Evolutionary conservation across 1,140 invertebrate species (phyloP).

Genomic region (Eriocheir sinensis): DNA sequence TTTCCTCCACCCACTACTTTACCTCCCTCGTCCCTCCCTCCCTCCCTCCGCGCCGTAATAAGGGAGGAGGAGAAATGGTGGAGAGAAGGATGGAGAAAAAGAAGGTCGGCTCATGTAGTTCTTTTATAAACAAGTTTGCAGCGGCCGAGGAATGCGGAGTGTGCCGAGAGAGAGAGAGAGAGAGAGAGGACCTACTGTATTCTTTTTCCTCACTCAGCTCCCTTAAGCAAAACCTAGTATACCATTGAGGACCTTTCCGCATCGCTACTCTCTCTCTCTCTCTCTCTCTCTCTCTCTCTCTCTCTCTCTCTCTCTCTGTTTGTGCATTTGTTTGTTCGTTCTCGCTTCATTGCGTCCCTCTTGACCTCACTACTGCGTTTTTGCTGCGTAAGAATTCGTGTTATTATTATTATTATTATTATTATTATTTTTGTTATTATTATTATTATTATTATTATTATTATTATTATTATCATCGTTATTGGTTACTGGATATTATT

Average conservation of each 20-base stretch:
- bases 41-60: neutral
- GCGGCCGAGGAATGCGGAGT: neutral
- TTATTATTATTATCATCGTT: no score
- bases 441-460: no score
- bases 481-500: no score
- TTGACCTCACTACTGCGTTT: no score
- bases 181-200: neutral
- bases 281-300: no score
- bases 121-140: constrained; percentile 26
- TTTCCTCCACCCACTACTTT: constrained; percentile 20
- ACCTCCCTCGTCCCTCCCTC: neutral
- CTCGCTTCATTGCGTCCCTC: no score
- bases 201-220: neutral
- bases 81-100: neutral
- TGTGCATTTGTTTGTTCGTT: neutral
- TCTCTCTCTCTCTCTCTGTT: no score
- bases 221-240: neutral
- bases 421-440: no score
- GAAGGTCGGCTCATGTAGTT: neutral
- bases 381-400: no score
- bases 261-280: no score
- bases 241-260: neutral
- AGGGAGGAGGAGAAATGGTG: neutral
- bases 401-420: no score
- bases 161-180: neutral